These are phyloP conservation scores for Conger conger DNA, from an alignment of 2,113 vertebrate genomes.

Conservation along the genomic window DNA sequence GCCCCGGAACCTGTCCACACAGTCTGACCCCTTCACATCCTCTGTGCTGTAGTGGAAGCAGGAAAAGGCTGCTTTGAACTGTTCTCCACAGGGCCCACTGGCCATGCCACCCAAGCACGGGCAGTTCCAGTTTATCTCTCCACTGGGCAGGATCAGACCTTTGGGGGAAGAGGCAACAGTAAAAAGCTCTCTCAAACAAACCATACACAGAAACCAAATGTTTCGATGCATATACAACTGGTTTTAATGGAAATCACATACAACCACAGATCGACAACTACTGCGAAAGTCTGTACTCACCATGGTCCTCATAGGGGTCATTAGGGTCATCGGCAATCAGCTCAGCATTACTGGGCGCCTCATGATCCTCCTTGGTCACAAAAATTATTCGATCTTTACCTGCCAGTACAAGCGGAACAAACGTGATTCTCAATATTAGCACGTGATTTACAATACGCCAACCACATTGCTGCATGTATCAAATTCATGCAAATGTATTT, in stretches of 20 bases:
- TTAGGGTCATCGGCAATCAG: slow-evolving; percentile 91
- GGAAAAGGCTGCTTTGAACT: slow-evolving; percentile 96
- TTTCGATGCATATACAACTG: too few relatives aligned
- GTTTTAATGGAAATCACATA: too few relatives aligned
- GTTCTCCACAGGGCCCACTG: slow-evolving; percentile 91
- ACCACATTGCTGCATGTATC: background rate
- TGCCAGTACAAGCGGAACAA: slow-evolving; percentile 28
- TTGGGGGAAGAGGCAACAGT: slow-evolving; percentile 6
- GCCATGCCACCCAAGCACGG: slow-evolving; percentile 96
- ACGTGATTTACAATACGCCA: background rate
- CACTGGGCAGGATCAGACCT: slow-evolving; percentile 91
- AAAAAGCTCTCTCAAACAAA: background rate
- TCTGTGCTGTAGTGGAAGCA: slow-evolving; percentile 96
- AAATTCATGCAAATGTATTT: background rate
- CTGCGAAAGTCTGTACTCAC: slow-evolving; percentile 51
- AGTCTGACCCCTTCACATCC: slow-evolving; percentile 94
- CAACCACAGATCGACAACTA: background rate
- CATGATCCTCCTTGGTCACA: slow-evolving; percentile 85
- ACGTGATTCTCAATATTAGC: background rate
- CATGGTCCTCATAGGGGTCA: slow-evolving; percentile 91
- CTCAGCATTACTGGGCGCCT: slow-evolving; percentile 91
- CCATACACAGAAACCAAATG: too few relatives aligned
- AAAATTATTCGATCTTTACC: slow-evolving; percentile 77
- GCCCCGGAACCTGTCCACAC: slow-evolving; percentile 86
- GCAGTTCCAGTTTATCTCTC: slow-evolving; percentile 98